These are phyloP conservation scores for Euborellia annulipes DNA, from an alignment of 1,140 invertebrate genomes.

Conservation along the genomic window DNA sequence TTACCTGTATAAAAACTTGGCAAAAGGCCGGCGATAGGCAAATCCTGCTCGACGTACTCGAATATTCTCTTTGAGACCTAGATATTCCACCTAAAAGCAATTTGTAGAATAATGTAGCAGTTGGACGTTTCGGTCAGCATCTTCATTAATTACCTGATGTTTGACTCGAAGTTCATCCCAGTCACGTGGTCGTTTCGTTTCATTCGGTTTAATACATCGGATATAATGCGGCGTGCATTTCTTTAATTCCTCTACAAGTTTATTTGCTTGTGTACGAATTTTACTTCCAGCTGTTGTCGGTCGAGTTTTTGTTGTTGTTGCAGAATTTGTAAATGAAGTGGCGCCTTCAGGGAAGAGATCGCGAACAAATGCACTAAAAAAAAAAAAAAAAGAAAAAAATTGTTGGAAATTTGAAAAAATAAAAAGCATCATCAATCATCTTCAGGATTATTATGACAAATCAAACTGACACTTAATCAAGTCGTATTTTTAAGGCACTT, in stretches of 20 bases:
- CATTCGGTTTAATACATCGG: constrained; percentile 61
- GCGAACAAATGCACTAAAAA: constrained; percentile 41
- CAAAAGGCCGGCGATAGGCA: constrained; percentile 43
- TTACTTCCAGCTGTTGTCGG: constrained; percentile 58
- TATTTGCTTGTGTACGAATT: constrained; percentile 56
- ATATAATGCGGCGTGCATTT: constrained; percentile 59
- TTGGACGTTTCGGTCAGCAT: too few species aligned
- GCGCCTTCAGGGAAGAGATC: constrained; percentile 40
- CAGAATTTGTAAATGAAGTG: too few species aligned
- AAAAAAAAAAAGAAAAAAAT: constrained; percentile 7
- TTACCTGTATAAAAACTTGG: constrained; percentile 42
- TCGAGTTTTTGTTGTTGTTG: constrained; percentile 30
- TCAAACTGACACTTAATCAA: too few species aligned
- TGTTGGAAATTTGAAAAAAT: too few species aligned
- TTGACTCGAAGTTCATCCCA: constrained; percentile 49
- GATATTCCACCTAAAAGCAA: constrained; percentile 35
- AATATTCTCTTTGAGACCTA: constrained; percentile 49
- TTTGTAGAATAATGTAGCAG: too few species aligned
- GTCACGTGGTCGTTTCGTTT: constrained; percentile 53
- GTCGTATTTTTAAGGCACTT: too few species aligned
- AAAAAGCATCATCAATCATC: too few species aligned
- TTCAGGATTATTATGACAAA: too few species aligned
- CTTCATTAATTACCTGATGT: constrained; percentile 28
- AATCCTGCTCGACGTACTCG: constrained; percentile 48
- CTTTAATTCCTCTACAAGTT: constrained; percentile 52